These are phyloP conservation scores for Lepidonotus clava DNA, from an alignment of 2,888 invertebrate species.

Conservation along the genomic window DNA sequence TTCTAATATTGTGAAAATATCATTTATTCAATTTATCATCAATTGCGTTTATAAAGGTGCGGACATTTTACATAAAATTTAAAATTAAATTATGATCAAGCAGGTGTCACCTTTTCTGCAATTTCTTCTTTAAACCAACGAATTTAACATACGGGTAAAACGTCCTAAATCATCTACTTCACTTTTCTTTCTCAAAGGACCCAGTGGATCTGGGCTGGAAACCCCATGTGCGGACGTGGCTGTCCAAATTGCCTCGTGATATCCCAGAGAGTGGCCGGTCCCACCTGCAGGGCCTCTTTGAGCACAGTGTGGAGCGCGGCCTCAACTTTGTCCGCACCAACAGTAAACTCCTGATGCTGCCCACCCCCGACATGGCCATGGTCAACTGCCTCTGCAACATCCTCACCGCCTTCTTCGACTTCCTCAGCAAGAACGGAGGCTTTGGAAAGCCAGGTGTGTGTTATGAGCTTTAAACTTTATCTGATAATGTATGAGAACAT, in stretches of 20 bases:
- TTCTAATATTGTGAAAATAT: too few species aligned
- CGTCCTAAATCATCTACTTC: too few species aligned
- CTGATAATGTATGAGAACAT: too few species aligned
- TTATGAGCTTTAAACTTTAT: background rate
- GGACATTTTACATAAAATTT: too few species aligned
- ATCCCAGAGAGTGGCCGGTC: slow-evolving; percentile 77
- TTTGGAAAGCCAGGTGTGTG: slow-evolving; percentile 76
- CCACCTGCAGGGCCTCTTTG: slow-evolving; percentile 76
- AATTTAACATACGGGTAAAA: too few species aligned
- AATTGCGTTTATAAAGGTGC: too few species aligned
- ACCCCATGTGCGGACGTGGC: slow-evolving; percentile 79
- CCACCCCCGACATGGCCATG: slow-evolving; percentile 74
- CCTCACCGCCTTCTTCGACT: slow-evolving; percentile 77
- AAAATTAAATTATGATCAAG: too few species aligned
- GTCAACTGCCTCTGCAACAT: slow-evolving; percentile 77
- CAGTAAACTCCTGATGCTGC: slow-evolving; percentile 72
- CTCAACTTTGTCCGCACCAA: slow-evolving; percentile 73
- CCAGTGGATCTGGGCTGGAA: slow-evolving; percentile 79
- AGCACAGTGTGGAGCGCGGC: slow-evolving; percentile 76
- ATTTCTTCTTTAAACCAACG: too few species aligned
- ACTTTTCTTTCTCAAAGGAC: slow-evolving; percentile 70
- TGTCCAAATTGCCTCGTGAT: slow-evolving; percentile 73
- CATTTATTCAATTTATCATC: too few species aligned
- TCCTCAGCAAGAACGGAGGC: slow-evolving; percentile 77
- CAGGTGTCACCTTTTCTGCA: too few species aligned